A percentile compares a stretch with the other conserved stretches of the same genome.
Evolutionary conservation across 2,888 invertebrate species (phyloP).

Genomic region (Eupithecia centaureata): DNA sequence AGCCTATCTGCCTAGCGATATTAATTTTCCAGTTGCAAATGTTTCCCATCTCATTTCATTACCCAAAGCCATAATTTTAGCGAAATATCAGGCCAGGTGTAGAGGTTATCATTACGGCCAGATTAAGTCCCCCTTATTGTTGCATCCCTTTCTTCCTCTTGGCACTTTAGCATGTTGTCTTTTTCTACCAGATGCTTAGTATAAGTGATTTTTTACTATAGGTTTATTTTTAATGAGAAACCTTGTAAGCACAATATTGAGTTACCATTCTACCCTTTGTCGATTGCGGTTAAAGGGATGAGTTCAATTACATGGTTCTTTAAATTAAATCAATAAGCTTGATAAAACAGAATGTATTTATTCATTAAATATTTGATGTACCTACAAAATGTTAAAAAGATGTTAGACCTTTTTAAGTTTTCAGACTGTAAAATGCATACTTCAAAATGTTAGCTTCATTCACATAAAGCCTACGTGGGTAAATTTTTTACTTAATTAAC

Average conservation of each 20-base stretch:
- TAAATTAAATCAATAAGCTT: conserved; percentile 13
- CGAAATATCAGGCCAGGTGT: conserved; percentile 73
- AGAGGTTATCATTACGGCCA: conserved; percentile 71
- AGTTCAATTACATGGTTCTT: conserved; percentile 36
- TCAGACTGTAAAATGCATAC: too few relatives aligned
- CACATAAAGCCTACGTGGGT: not conserved
- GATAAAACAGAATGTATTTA: not conserved
- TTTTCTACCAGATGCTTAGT: conserved; percentile 45
- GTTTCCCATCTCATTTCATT: conserved; percentile 50
- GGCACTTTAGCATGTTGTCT: conserved; percentile 35
- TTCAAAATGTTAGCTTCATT: not conserved
- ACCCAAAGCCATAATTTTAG: conserved; percentile 62
- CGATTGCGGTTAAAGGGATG: conserved; percentile 45
- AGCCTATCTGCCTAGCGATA: conserved; percentile 1
- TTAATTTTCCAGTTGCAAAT: conserved; percentile 40
- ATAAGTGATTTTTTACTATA: not conserved
- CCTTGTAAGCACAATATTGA: conserved; percentile 52
- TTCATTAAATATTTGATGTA: not conserved
- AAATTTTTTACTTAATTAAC: not conserved
- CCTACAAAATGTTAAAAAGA: too few relatives aligned
- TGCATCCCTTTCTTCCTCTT: conserved; percentile 50
- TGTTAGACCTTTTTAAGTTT: not conserved
- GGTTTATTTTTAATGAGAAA: conserved; percentile 51
- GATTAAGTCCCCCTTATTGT: conserved; percentile 64
- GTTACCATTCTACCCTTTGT: conserved; percentile 53